Base-by-base conservation (phyloP, 2,797 vertebrate species). In the Crocidura indochinensis region DNA sequence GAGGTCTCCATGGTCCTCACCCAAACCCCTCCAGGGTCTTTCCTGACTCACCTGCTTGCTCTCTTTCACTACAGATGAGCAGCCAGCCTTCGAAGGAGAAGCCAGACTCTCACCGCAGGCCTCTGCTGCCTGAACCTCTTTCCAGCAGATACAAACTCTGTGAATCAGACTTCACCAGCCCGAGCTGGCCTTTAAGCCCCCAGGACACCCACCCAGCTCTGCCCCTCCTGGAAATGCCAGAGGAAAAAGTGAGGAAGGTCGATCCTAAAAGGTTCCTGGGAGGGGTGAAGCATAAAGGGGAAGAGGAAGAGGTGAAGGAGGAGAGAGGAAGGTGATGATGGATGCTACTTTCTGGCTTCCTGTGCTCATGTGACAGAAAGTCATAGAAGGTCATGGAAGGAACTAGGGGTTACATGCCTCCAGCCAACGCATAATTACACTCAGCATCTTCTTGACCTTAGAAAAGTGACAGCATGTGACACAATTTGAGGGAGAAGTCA, bases 201-300 rank as follows among this genome's bases (percentile, higher is more conserved):
- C 64, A 19, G 2, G 79, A 92, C 10, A 82, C 84, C 19, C 77
- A 87, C 0, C n/a, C 73, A 10, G 88, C 49, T 31, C 56, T 91
- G 31, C 85, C 84, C 0, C 84, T 95, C 47, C 84, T 90, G 68
- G 88, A 94, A 86, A 90, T 94, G 96, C 88, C 12, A 10, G 92
- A 97, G 85, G 91, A 95, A 94, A 95, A 97, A 68, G 93, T 88
- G 20, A 31, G 94, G 19, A 47, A 14, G 0, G 4, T 12, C 46
- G 27, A 19, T 51, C 29, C 8, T 20, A 9, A 20, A 73, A 44
- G n/a, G 22, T 26, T 44, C 64, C 8, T 27, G 47, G 26, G 22
- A 0, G 12, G 2, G 8, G 69, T 10, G 19, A 19, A 10, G 69
- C 19, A 11, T 14, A 17, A 20, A 17, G 49, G 2, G 0, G 10